phyloP scores from a whole-genome alignment of 2,888 invertebrate species.

The Drosophila phalerata region DNA sequence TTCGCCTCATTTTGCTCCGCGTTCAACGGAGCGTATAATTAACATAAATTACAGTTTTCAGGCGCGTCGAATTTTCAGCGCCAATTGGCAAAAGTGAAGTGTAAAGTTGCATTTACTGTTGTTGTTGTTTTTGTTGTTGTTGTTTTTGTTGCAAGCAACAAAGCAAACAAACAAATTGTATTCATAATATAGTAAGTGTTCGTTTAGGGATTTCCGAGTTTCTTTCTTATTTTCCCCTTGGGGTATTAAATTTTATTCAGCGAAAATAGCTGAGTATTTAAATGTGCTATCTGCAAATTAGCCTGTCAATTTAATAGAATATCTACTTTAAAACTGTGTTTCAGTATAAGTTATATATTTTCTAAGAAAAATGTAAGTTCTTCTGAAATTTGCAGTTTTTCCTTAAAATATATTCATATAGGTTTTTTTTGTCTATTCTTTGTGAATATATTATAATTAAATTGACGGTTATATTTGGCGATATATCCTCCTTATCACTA shows the following conservation, averaged over 20 bases:
- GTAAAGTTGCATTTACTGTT: slow-evolving; percentile 18
- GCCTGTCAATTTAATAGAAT: no score
- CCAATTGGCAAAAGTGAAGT: slow-evolving; percentile 26
- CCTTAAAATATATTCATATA: no score
- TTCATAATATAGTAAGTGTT: background rate
- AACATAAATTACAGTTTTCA: slow-evolving; percentile 54
- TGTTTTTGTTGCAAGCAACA: background rate
- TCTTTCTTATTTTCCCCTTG: background rate
- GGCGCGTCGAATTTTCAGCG: slow-evolving; percentile 43
- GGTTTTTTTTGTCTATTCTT: no score
- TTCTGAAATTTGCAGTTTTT: no score
- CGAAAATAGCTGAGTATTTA: no score
- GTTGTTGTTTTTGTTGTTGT: background rate
- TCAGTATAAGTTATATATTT: no score
- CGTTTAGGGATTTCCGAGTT: slow-evolving; percentile 1
- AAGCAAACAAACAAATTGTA: slow-evolving; percentile 14
- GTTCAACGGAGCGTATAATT: slow-evolving; percentile 73
- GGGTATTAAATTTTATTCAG: background rate
- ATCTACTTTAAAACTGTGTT: no score
- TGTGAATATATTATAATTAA: no score
- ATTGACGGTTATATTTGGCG: no score
- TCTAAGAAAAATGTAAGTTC: no score
- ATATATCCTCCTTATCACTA: background rate
- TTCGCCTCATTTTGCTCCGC: slow-evolving; percentile 25
- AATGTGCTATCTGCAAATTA: no score